Evolutionary conservation across 2,797 vertebrate genomes (phyloP).

Genomic region (Rhodeus uyekii): DNA sequence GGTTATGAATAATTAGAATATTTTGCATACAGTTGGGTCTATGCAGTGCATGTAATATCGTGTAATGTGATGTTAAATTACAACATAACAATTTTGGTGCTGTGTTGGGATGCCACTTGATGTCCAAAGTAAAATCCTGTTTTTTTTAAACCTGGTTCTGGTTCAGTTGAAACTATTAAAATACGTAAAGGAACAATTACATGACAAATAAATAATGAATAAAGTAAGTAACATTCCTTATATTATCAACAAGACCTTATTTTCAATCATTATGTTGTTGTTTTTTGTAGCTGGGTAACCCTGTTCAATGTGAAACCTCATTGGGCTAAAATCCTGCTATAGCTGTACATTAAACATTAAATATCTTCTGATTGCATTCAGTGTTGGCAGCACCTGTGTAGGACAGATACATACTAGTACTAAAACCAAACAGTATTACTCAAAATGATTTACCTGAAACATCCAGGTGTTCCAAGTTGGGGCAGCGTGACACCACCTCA

Average conservation of each 20-base stretch:
- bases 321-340: not conserved
- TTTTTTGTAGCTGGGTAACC: not conserved
- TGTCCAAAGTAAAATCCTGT: not conserved
- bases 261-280: not conserved
- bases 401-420: not conserved
- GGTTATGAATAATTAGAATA: not conserved
- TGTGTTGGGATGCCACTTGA: not conserved
- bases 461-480: constrained; percentile 87
- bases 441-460: constrained; percentile 80
- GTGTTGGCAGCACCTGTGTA: not conserved
- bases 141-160: too few relatives aligned
- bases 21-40: not conserved
- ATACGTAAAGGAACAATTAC: not conserved
- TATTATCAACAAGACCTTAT: not conserved
- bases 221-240: not conserved
- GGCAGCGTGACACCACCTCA: constrained; percentile 87
- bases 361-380: not conserved
- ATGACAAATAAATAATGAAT: not conserved
- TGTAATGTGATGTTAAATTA: not conserved
- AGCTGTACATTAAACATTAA: not conserved
- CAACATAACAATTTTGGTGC: not conserved
- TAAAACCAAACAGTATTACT: not conserved
- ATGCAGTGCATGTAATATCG: not conserved
- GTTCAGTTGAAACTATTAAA: not conserved
- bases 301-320: not conserved